phyloP scores from a whole-genome alignment of 2,797 vertebrate genomes.

The Microctenopoma steveboyesi region DNA sequence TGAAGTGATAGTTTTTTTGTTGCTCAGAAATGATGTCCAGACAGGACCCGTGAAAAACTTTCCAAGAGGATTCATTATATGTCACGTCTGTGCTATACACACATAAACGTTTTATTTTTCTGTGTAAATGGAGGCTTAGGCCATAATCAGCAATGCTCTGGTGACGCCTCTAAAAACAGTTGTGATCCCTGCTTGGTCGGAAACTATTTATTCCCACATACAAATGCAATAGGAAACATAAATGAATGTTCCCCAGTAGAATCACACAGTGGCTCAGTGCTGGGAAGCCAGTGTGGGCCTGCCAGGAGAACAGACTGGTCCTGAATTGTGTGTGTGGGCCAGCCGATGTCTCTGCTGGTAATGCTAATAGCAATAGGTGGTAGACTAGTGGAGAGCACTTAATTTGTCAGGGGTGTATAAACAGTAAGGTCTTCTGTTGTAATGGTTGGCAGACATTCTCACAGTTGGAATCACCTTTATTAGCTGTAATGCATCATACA shows the following conservation, averaged over 20 bases:
- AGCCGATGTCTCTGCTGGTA: conserved; percentile 61
- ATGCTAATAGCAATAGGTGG: conserved; percentile 63
- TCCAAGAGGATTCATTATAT: conserved; percentile 32
- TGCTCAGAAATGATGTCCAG: conserved; percentile 38
- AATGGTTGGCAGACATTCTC: conserved; percentile 64
- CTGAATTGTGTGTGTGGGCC: conserved; percentile 67
- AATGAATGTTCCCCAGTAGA: conserved; percentile 67
- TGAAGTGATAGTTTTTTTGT: not conserved
- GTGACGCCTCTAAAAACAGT: conserved; percentile 64
- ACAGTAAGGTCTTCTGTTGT: conserved; percentile 63
- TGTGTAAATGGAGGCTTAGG: conserved; percentile 49
- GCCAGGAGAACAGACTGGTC: conserved; percentile 62
- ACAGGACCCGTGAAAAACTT: conserved; percentile 14
- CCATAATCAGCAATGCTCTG: conserved; percentile 63
- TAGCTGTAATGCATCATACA: conserved; percentile 37
- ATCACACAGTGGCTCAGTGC: conserved; percentile 68
- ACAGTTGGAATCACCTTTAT: conserved; percentile 53
- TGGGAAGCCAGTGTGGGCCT: conserved; percentile 72
- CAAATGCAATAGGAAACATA: conserved; percentile 67
- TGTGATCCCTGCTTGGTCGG: conserved; percentile 57
- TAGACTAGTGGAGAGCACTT: conserved; percentile 57
- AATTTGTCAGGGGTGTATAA: conserved; percentile 64
- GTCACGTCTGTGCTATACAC: conserved; percentile 32
- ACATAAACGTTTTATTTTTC: not conserved
- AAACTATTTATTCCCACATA: conserved; percentile 76